Evolutionary conservation across 1,140 invertebrate species (phyloP).

Genomic region (Scaptomyza hsui): DNA sequence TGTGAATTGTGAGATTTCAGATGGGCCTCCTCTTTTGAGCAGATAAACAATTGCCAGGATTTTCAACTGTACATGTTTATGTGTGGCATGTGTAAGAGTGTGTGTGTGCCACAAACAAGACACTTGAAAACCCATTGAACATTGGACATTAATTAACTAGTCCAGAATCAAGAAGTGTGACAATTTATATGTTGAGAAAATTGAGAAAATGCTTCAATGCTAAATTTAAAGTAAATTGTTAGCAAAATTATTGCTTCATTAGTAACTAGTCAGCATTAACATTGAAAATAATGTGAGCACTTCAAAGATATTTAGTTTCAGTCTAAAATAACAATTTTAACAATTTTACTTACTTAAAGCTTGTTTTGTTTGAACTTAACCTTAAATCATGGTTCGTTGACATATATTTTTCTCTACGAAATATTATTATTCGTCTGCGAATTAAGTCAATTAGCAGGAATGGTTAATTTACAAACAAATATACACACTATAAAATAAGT

Average conservation of each 20-base stretch:
- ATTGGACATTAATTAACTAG: slow-evolving; percentile 6
- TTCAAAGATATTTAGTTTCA: too few relatives aligned
- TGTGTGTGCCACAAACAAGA: slow-evolving; percentile 2
- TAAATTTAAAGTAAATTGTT: not conserved
- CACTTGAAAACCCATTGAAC: slow-evolving; percentile 16
- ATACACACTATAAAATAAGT: slow-evolving; percentile 3
- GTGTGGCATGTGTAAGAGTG: not conserved
- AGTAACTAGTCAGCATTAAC: not conserved
- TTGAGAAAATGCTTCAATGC: too few relatives aligned
- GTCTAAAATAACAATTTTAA: too few relatives aligned
- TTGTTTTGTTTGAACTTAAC: too few relatives aligned
- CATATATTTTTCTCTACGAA: not conserved
- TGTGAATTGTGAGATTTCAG: slow-evolving; percentile 1
- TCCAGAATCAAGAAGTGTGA: slow-evolving; percentile 10
- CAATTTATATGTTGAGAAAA: slow-evolving; percentile 1
- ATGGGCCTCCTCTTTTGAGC: slow-evolving; percentile 7
- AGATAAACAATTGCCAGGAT: slow-evolving; percentile 22
- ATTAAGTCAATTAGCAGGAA: slow-evolving; percentile 33
- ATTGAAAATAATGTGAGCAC: not conserved
- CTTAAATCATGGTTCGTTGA: not conserved
- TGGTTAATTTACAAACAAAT: not conserved
- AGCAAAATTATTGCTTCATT: not conserved
- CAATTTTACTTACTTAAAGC: too few relatives aligned
- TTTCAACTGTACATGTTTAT: slow-evolving; percentile 10
- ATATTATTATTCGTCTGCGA: slow-evolving; percentile 1